phyloP scores from a whole-genome alignment of 1,140 invertebrate genomes.

The Habropoda laboriosa region DNA sequence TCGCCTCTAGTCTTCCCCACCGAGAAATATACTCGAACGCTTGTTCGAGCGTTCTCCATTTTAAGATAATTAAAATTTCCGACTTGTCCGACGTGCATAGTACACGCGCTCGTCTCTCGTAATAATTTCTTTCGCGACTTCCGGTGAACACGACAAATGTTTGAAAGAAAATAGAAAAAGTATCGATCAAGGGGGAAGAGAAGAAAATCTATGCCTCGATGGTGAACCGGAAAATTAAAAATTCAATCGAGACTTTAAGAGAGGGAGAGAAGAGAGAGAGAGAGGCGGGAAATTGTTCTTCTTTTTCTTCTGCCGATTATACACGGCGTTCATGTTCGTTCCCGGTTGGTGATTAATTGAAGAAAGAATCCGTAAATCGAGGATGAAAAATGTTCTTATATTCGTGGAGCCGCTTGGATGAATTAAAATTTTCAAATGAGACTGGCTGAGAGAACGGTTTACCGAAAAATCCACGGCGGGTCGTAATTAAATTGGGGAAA shows the following conservation, averaged over 20 bases:
- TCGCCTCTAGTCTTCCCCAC: background rate
- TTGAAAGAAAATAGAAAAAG: background rate
- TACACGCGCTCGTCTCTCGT: no score
- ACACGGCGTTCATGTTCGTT: background rate
- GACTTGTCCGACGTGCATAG: background rate
- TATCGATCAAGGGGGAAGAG: background rate
- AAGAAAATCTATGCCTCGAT: background rate
- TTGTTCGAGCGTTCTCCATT: background rate
- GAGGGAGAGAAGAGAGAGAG: no score
- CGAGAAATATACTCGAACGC: background rate
- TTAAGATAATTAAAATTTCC: slow-evolving; percentile 6
- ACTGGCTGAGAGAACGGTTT: background rate
- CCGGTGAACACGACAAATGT: background rate
- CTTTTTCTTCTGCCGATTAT: background rate
- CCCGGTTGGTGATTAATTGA: slow-evolving; percentile 13
- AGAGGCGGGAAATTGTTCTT: slow-evolving; percentile 2
- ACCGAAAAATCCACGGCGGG: background rate
- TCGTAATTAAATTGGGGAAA: background rate
- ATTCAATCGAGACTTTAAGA: slow-evolving; percentile 4
- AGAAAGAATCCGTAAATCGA: slow-evolving; percentile 1
- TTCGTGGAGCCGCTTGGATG: background rate
- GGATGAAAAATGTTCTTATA: no score
- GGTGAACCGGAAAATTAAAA: slow-evolving; percentile 31
- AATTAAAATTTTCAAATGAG: slow-evolving; percentile 25
- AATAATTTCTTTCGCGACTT: background rate